phyloP scores from a whole-genome alignment of 2,888 invertebrate species.

The Polyommatus icarus region DNA sequence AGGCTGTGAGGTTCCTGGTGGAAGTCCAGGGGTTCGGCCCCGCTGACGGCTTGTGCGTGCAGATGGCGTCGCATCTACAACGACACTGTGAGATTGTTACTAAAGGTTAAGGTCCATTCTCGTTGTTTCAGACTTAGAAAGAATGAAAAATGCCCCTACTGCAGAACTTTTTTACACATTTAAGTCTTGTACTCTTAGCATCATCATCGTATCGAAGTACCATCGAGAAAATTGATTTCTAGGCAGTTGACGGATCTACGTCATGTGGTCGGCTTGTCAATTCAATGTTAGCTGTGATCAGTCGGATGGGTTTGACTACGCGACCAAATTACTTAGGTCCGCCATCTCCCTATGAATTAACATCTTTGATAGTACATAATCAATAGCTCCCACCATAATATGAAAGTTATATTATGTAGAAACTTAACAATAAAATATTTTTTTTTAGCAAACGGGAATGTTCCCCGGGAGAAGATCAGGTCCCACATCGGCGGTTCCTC shows the following conservation, averaged over 20 bases:
- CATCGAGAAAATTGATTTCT: no score
- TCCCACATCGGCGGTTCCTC: constrained; percentile 58
- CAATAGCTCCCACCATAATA: not conserved
- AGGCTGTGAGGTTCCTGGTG: constrained; percentile 93
- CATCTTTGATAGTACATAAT: not conserved
- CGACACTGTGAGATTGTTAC: constrained; percentile 86
- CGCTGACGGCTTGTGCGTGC: constrained; percentile 89
- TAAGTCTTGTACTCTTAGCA: not conserved
- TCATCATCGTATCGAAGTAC: no score
- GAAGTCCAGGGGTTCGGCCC: constrained; percentile 91
- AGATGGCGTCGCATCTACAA: constrained; percentile 90
- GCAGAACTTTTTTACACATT: not conserved
- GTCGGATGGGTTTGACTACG: no score
- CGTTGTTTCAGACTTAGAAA: no score
- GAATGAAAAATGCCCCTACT: no score
- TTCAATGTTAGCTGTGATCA: no score
- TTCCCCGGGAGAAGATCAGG: constrained; percentile 51
- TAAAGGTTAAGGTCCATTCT: constrained; percentile 66
- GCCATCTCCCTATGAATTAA: not conserved
- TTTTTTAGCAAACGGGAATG: not conserved
- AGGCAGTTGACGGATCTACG: no score
- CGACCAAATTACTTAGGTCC: no score
- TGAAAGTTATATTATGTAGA: not conserved
- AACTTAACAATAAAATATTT: not conserved
- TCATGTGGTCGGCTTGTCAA: no score